Conservation (phyloP, 2,113 vertebrate species). For the Dicrurus megarhynchus region DNA sequence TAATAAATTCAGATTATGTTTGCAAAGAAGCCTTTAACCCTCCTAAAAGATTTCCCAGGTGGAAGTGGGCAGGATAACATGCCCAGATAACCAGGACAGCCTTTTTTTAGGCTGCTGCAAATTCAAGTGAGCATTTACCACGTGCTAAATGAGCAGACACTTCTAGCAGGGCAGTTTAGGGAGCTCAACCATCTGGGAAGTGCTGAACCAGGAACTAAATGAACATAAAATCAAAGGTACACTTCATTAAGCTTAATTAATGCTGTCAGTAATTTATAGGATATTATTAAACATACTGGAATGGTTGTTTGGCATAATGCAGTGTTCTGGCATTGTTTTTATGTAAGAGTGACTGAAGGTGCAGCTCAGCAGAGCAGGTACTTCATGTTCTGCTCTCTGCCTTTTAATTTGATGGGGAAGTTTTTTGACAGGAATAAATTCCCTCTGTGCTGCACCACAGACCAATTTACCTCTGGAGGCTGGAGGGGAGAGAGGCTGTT, state of each 20-base stretch:
- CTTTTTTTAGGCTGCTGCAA: background rate
- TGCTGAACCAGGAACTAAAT: background rate
- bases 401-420: background rate
- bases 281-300: background rate
- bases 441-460: background rate
- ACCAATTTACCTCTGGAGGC: background rate
- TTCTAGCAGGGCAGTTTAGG: background rate
- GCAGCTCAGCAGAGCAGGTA: background rate
- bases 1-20: background rate
- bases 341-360: background rate
- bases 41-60: fast-evolving
- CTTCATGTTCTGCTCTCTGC: background rate
- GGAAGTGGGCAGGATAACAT: background rate
- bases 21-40: background rate
- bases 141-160: background rate
- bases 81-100: background rate
- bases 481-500: background rate
- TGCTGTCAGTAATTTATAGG: background rate
- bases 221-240: background rate
- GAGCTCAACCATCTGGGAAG: background rate
- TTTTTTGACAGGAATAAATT: background rate
- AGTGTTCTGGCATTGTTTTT: background rate
- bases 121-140: background rate
- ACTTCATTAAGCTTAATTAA: constrained; percentile 14
- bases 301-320: background rate